Evolutionary conservation across 2,113 vertebrate species (phyloP).

Genomic region (Mus pahari): DNA sequence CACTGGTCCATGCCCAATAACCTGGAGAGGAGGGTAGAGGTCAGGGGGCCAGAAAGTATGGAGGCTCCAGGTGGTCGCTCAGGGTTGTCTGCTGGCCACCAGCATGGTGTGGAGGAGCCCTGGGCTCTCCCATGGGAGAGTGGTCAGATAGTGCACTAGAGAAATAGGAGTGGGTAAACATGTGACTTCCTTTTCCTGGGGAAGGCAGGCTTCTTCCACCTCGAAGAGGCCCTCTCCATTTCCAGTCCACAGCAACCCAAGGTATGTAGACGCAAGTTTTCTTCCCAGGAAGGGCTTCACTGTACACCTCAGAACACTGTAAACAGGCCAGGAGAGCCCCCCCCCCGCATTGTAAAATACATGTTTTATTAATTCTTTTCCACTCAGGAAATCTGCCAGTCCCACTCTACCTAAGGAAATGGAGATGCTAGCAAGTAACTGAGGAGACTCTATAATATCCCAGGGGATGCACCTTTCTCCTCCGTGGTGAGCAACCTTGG

Average conservation of each 20-base stretch:
- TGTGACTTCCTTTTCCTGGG: conserved; percentile 48
- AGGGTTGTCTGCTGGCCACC: not conserved
- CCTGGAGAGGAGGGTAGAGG: not conserved
- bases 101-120: not conserved
- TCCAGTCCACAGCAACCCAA: conserved; percentile 69
- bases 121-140: not conserved
- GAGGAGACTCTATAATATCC: conserved; percentile 76
- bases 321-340: conserved; percentile 84
- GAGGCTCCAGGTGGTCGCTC: not conserved
- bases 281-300: conserved; percentile 82
- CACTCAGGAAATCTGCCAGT: conserved; percentile 80
- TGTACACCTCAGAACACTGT: conserved; percentile 82
- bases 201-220: not conserved
- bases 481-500: conserved; percentile 65
- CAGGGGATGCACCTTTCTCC: not conserved
- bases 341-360: conserved; percentile 15
- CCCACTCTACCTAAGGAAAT: conserved; percentile 76
- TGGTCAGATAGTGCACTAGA: conserved; percentile 42
- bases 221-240: not conserved
- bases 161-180: conserved; percentile 68
- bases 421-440: conserved; percentile 76
- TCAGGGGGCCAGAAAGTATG: not conserved
- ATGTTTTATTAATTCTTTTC: conserved; percentile 81
- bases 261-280: conserved; percentile 82
- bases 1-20: conserved; percentile 10